Evolutionary conservation across 2,113 vertebrate genomes (phyloP).

Genomic region (Rhipidura dahli): DNA sequence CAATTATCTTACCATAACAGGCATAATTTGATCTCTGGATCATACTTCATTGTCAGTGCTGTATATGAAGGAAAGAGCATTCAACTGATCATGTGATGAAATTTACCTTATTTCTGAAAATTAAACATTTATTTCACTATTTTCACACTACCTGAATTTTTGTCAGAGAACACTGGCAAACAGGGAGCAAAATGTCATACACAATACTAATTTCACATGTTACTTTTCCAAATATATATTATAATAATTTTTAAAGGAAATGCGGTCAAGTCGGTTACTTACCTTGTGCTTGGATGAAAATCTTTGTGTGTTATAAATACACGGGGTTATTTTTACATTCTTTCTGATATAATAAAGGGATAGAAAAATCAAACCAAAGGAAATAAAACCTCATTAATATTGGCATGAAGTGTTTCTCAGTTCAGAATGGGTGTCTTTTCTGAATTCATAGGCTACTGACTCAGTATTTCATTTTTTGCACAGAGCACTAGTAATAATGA

Average conservation of each 20-base stretch:
- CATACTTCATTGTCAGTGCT: not conserved
- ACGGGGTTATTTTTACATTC: rapidly evolving
- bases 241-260: not conserved
- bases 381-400: not conserved
- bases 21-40: not conserved
- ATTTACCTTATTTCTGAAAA: not conserved
- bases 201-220: not conserved
- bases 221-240: not conserved
- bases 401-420: not conserved
- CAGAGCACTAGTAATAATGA: not conserved
- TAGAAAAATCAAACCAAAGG: not conserved
- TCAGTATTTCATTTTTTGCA: not conserved
- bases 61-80: not conserved
- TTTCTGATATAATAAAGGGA: not conserved
- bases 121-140: not conserved
- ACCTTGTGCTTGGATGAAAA: not conserved
- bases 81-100: not conserved
- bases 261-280: not conserved
- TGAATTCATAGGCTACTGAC: not conserved
- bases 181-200: not conserved
- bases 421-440: not conserved
- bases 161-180: not conserved
- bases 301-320: not conserved
- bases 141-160: not conserved
- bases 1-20: not conserved